A percentile compares a stretch with the other conserved stretches of the same genome.
Evolutionary conservation across 2,113 vertebrate species (phyloP).

Genomic region (Ramphastos sulfuratus): DNA sequence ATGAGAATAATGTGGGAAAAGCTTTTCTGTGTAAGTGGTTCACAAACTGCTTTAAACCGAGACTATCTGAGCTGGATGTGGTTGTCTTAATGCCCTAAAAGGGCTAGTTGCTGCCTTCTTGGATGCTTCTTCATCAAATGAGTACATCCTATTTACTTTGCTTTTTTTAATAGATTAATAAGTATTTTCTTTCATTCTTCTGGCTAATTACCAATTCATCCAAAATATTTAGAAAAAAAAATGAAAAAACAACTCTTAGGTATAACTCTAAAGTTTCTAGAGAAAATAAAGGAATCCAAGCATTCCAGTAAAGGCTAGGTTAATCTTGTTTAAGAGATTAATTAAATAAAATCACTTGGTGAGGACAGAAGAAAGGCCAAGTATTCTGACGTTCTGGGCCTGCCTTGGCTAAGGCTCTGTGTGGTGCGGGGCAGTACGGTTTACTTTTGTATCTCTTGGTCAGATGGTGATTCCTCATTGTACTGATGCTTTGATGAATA

Average conservation of each 20-base stretch:
- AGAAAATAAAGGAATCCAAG: background rate
- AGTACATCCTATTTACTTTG: background rate
- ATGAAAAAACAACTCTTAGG: background rate
- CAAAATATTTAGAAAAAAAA: background rate
- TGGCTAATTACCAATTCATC: background rate
- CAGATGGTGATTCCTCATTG: background rate
- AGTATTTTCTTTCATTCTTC: background rate
- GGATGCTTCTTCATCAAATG: background rate
- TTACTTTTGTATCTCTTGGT: background rate
- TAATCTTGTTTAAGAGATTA: background rate
- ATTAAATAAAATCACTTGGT: background rate
- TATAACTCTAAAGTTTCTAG: background rate
- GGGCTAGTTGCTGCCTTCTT: background rate
- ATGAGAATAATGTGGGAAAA: constrained; percentile 38
- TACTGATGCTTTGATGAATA: background rate
- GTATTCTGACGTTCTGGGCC: background rate
- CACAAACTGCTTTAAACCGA: background rate
- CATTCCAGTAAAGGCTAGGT: background rate
- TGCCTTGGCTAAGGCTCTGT: background rate
- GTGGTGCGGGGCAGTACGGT: background rate
- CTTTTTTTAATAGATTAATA: background rate
- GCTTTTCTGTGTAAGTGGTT: constrained; percentile 17
- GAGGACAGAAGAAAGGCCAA: background rate
- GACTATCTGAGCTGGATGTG: background rate
- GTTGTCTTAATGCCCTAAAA: background rate